These are phyloP conservation scores for Neofelis nebulosa DNA, from an alignment of 2,113 vertebrate species.

Conservation along the genomic window DNA sequence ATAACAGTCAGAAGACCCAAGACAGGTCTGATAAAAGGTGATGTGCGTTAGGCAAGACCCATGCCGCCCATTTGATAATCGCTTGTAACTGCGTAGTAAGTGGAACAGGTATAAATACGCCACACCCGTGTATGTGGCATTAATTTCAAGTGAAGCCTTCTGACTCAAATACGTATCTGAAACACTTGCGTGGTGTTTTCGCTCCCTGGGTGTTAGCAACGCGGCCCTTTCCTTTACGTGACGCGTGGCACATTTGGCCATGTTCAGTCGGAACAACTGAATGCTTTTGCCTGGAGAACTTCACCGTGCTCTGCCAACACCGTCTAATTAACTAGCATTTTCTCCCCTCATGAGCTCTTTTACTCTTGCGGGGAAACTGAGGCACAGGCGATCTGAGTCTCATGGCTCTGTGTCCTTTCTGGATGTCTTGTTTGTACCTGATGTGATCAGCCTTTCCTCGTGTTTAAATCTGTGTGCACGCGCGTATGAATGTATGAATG, in stretches of 20 bases:
- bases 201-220: background rate
- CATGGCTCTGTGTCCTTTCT: background rate
- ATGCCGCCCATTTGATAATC: constrained; percentile 37
- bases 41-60: background rate
- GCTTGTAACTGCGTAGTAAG: background rate
- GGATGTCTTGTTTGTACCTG: background rate
- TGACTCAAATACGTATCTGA: background rate
- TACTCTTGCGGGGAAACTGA: background rate
- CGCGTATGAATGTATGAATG: background rate
- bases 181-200: background rate
- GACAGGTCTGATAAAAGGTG: background rate
- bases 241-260: background rate
- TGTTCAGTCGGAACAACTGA: background rate
- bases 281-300: background rate
- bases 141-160: constrained; percentile 12
- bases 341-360: background rate
- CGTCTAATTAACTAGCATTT: background rate
- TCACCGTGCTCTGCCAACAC: background rate
- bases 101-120: background rate
- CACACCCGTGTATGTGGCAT: background rate
- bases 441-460: background rate
- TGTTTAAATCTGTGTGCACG: background rate
- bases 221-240: background rate
- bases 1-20: background rate
- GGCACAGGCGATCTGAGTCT: background rate